phyloP scores from a whole-genome alignment of 2,797 vertebrate genomes.

The Scleropages formosus region DNA sequence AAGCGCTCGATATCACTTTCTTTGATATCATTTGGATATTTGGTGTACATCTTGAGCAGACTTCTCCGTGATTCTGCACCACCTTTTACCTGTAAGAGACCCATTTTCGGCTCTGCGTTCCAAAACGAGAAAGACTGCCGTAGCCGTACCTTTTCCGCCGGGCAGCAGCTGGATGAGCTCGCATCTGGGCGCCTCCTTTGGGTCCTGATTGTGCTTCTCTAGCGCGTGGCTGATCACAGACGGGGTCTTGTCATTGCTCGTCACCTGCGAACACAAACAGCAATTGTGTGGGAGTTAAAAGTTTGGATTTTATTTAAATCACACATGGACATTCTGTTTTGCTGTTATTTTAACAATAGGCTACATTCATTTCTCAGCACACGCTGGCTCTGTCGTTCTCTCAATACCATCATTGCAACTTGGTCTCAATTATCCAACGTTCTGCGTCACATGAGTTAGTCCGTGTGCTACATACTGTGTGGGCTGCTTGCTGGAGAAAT shows the following conservation, averaged over 20 bases:
- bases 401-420: no score
- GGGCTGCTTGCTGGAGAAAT: no score
- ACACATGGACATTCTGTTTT: not conserved
- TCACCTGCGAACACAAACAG: constrained; percentile 70
- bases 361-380: not conserved
- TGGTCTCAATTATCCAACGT: no score
- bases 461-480: no score
- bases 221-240: constrained; percentile 80
- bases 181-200: constrained; percentile 67
- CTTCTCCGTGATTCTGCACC: no score
- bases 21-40: no score
- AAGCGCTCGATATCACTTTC: no score
- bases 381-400: not conserved
- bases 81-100: not conserved
- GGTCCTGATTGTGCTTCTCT: constrained; percentile 85
- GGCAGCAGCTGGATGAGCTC: constrained; percentile 85
- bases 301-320: constrained; percentile 6
- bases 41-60: no score
- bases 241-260: constrained; percentile 88
- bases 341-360: constrained; percentile 7
- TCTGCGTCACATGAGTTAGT: no score
- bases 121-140: not conserved
- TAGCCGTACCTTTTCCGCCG: constrained; percentile 78
- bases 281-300: not conserved
- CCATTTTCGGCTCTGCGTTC: constrained; percentile 9